Percentiles rank a stretch among this genome's conserved stretches.
Evolutionary conservation across 53 echinoderm and acorn worm genomes (phyloP).

Genomic region (Patiria pectinifera): DNA sequence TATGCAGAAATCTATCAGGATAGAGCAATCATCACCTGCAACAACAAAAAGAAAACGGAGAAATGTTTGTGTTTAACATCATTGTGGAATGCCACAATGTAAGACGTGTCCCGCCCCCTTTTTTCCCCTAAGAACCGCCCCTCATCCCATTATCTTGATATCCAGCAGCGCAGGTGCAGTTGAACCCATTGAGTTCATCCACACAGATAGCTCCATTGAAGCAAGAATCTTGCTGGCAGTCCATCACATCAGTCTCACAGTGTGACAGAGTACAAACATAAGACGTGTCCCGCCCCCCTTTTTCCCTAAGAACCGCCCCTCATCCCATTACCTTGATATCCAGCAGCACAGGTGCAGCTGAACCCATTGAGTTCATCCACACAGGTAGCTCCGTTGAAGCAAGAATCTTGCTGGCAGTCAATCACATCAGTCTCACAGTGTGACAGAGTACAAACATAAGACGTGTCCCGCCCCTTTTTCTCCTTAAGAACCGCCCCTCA

Average conservation of each 20-base stretch:
- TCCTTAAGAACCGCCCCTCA: no score
- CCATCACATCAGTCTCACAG: conserved; percentile 68
- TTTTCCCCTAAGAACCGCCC: neutral
- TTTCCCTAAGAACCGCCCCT: no score
- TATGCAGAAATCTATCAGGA: conserved; percentile 47
- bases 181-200: conserved; percentile 60
- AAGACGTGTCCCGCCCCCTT: neutral
- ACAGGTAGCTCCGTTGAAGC: conserved; percentile 76
- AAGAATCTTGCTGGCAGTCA: conserved; percentile 67
- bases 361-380: conserved; percentile 60
- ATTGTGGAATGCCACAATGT: neutral
- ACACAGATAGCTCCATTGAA: conserved; percentile 74
- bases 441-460: neutral
- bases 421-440: conserved; percentile 63
- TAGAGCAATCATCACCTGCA: conserved; percentile 49
- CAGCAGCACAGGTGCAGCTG: conserved; percentile 65
- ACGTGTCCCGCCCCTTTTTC: neutral
- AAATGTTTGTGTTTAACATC: neutral
- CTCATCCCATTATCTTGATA: conserved; percentile 51
- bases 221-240: conserved; percentile 71
- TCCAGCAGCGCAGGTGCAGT: conserved; percentile 69
- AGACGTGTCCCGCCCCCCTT: no score
- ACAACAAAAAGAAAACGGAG: neutral
- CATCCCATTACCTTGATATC: conserved; percentile 62
- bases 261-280: no score